Percentiles rank a stretch among this genome's conserved stretches.
phyloP scores from a whole-genome alignment of 2,113 vertebrate species.

The Malurus melanocephalus region DNA sequence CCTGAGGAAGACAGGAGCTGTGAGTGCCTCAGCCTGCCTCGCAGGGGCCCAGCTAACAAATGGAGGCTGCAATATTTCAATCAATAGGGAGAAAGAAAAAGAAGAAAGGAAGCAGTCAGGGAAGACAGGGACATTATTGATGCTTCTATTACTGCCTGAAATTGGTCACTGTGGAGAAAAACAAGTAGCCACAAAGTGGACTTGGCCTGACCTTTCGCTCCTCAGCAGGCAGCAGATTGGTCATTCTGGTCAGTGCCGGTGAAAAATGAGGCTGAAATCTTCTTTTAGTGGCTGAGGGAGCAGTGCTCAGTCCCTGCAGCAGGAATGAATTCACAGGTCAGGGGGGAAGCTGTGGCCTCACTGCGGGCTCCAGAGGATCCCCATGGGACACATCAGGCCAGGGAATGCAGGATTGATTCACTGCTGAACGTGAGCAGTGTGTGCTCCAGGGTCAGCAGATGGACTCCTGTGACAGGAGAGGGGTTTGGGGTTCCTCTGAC shows the following conservation, averaged over 20 bases:
- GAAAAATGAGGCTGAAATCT: constrained; percentile 46
- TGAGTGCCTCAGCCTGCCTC: background rate
- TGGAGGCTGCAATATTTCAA: constrained; percentile 42
- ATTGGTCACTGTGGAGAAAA: constrained; percentile 64
- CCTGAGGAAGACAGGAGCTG: background rate
- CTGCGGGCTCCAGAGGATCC: background rate
- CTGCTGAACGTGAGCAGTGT: background rate
- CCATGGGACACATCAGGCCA: background rate
- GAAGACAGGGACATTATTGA: constrained; percentile 60
- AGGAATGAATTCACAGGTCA: constrained; percentile 8
- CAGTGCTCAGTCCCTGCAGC: background rate
- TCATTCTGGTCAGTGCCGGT: constrained; percentile 32
- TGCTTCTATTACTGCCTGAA: constrained; percentile 56
- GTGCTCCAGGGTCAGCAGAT: background rate
- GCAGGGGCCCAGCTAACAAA: background rate
- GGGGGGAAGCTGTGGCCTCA: background rate
- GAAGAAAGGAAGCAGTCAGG: background rate
- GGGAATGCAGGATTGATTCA: background rate
- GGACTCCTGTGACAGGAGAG: background rate
- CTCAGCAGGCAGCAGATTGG: constrained; percentile 41
- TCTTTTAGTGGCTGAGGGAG: constrained; percentile 28
- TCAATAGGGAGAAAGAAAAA: background rate
- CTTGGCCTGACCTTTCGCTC: constrained; percentile 34
- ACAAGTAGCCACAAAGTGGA: constrained; percentile 52
- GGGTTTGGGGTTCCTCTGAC: background rate